phyloP scores from a whole-genome alignment of 2,113 vertebrate species.

The Podarcis cretensis region DNA sequence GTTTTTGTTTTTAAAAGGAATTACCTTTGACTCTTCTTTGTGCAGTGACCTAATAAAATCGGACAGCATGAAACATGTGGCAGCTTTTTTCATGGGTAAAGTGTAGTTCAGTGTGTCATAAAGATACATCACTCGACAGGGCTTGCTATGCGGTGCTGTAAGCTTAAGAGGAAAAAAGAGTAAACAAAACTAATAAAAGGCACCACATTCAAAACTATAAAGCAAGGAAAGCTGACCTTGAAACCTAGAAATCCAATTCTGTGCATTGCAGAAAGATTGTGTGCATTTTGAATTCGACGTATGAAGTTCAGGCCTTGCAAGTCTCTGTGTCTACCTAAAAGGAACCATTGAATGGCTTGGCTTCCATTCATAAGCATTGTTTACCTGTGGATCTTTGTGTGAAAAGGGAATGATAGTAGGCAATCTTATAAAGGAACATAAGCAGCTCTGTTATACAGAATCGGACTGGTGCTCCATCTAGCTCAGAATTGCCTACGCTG shows the following conservation, averaged over 20 bases:
- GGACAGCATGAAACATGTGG: conserved; percentile 65
- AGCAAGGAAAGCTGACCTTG: conserved; percentile 36
- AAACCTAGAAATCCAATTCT: conserved; percentile 9
- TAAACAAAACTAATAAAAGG: conserved; percentile 26
- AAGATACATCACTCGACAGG: conserved; percentile 7
- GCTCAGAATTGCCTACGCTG: too few relatives aligned
- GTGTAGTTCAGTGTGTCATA: conserved; percentile 51
- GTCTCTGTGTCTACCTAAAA: conserved; percentile 23
- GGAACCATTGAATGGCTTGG: neutral
- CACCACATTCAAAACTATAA: neutral
- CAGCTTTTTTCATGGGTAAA: conserved; percentile 28
- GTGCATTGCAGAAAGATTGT: conserved; percentile 15
- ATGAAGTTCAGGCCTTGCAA: conserved; percentile 3
- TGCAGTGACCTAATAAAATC: conserved; percentile 58
- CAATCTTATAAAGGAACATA: too few relatives aligned
- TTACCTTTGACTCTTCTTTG: neutral
- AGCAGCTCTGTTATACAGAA: too few relatives aligned
- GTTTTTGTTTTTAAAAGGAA: neutral
- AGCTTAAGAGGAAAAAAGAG: conserved; percentile 1
- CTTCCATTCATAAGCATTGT: neutral
- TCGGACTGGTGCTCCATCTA: too few relatives aligned
- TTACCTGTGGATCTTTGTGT: neutral
- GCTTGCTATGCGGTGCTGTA: conserved; percentile 21
- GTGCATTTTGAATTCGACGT: neutral
- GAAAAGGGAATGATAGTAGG: too few relatives aligned